phyloP scores from a whole-genome alignment of 2,797 vertebrate genomes.

The Smutsia temminckii region DNA sequence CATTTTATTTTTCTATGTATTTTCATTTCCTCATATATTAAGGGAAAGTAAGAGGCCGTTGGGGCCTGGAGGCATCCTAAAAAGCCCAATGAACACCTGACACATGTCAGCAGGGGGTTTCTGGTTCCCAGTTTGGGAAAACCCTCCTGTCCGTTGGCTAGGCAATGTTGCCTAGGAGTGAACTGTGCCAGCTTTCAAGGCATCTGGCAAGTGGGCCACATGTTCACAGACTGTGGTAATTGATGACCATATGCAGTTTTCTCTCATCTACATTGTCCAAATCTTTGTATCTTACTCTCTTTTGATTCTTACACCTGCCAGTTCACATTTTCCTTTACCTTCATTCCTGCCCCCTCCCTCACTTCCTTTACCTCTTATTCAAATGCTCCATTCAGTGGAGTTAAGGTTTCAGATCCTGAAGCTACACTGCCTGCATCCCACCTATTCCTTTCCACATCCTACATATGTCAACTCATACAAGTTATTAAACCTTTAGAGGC shows the following conservation, averaged over 20 bases:
- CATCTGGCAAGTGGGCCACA: not conserved
- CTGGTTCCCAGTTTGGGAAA: not conserved
- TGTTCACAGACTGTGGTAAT: not conserved
- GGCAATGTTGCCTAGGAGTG: not conserved
- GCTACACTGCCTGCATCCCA: not conserved
- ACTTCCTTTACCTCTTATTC: not conserved
- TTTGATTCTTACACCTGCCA: not conserved
- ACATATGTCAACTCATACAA: not conserved
- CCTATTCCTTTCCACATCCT: not conserved
- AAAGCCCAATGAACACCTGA: not conserved
- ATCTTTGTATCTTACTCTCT: not conserved
- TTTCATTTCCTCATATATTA: not conserved
- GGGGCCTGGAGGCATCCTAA: not conserved
- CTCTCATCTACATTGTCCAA: not conserved
- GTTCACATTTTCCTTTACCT: not conserved
- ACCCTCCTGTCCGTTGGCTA: not conserved
- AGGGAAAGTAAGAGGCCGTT: not conserved
- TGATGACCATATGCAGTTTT: not conserved
- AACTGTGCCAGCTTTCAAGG: not conserved
- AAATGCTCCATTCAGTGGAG: not conserved
- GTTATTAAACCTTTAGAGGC: not conserved
- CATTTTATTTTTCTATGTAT: not conserved
- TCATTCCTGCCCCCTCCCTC: not conserved
- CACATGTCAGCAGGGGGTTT: not conserved
- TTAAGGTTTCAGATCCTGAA: not conserved